Evolutionary conservation across 64 coral and sea anemone species (phyloP).

Genomic region (Platygyra sinensis): DNA sequence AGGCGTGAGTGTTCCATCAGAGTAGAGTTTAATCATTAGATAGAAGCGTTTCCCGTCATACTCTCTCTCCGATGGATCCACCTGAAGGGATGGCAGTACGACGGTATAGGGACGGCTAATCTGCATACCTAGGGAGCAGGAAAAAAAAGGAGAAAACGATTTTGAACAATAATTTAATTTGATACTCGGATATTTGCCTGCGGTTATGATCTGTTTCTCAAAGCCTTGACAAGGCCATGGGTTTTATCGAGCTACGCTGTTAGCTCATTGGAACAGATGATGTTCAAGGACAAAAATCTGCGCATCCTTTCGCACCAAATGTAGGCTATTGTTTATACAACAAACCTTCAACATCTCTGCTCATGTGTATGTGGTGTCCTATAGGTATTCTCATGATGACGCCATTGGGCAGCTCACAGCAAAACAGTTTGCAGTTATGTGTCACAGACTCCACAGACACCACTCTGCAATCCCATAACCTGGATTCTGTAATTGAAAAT

Average conservation of each 20-base stretch:
- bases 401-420: constrained; percentile 84
- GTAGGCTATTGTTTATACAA: too few relatives aligned
- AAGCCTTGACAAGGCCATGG: too few relatives aligned
- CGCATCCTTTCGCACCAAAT: too few relatives aligned
- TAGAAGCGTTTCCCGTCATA: constrained; percentile 70
- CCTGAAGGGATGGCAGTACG: constrained; percentile 73
- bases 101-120: constrained; percentile 87
- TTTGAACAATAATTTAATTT: background rate
- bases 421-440: constrained; percentile 84
- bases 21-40: constrained; percentile 94
- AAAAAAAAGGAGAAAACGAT: background rate
- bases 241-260: too few relatives aligned
- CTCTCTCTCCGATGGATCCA: constrained; percentile 61
- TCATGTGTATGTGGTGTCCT: constrained; percentile 87
- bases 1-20: constrained; percentile 77
- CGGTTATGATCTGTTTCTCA: too few relatives aligned
- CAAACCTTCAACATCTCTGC: constrained; percentile 91
- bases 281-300: too few relatives aligned
- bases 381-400: constrained; percentile 87
- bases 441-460: constrained; percentile 66
- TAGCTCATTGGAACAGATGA: too few relatives aligned
- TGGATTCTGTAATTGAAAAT: constrained; percentile 59
- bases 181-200: background rate
- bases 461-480: constrained; percentile 89
- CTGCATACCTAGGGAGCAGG: constrained; percentile 69